These are phyloP conservation scores for Zhengitettix transpicula DNA, from an alignment of 2,888 invertebrate species.

Conservation along the genomic window DNA sequence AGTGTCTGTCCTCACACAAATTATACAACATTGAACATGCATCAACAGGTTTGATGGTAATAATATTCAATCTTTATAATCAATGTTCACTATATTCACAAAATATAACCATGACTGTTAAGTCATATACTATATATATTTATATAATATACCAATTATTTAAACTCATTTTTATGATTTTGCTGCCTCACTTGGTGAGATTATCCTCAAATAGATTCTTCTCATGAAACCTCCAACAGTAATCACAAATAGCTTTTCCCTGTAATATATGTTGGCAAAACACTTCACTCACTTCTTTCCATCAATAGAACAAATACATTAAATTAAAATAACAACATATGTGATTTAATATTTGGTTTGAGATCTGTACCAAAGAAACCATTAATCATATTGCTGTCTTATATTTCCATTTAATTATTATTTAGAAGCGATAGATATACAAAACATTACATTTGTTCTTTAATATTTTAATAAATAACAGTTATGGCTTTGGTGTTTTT, in stretches of 20 bases:
- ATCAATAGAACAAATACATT: too few species aligned
- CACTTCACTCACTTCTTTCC: neutral
- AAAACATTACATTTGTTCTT: too few species aligned
- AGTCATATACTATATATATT: neutral
- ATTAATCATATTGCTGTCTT: too few species aligned
- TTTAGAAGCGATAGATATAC: too few species aligned
- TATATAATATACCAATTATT: conserved; percentile 1
- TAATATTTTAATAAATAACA: neutral
- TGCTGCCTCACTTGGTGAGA: conserved; percentile 9
- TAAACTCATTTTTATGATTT: conserved; percentile 1
- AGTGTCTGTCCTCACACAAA: neutral
- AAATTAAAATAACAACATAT: too few species aligned
- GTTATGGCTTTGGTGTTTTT: conserved; percentile 1
- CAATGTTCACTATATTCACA: neutral
- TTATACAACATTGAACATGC: conserved; percentile 7
- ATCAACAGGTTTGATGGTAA: conserved; percentile 8
- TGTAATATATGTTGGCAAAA: conserved; percentile 4
- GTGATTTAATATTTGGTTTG: too few species aligned
- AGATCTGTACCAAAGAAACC: too few species aligned
- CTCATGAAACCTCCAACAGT: conserved; percentile 7
- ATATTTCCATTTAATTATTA: too few species aligned
- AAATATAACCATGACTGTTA: conserved; percentile 1
- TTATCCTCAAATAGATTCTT: conserved; percentile 5
- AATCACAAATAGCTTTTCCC: conserved; percentile 9
- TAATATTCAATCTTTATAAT: conserved; percentile 8